phyloP scores from a whole-genome alignment of 1,140 invertebrate genomes.

The Brachionus koreanus region DNA sequence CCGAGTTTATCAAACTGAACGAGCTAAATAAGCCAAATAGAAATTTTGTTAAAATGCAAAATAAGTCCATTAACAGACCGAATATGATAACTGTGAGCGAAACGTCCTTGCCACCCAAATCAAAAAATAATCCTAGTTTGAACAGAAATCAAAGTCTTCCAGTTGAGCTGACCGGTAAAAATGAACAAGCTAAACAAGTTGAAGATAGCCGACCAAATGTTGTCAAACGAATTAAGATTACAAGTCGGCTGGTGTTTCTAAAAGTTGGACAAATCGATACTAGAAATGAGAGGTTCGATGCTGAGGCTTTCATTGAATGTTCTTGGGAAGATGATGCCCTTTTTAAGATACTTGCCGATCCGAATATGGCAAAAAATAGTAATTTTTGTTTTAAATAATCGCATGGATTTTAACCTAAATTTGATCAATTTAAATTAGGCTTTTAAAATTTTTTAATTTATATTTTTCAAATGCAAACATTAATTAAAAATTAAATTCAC shows the following conservation, averaged over 20 bases:
- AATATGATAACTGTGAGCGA: slow-evolving; percentile 1
- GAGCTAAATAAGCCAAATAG: neutral
- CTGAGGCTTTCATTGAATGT: slow-evolving; percentile 46
- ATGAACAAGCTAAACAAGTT: neutral
- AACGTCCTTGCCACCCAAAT: neutral
- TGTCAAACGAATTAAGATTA: neutral
- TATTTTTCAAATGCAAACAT: no score
- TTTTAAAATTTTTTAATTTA: no score
- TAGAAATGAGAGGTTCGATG: slow-evolving; percentile 46
- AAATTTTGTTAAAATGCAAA: neutral
- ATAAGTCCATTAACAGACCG: neutral
- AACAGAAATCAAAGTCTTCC: neutral
- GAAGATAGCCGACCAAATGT: neutral
- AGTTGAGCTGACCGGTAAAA: neutral
- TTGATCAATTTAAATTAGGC: no score
- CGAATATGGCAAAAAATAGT: slow-evolving; percentile 39
- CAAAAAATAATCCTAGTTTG: neutral
- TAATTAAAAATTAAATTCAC: no score
- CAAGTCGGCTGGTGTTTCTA: slow-evolving; percentile 45
- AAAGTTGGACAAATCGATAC: slow-evolving; percentile 48
- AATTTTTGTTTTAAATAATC: neutral
- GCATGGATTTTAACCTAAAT: no score
- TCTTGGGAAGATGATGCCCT: slow-evolving; percentile 45
- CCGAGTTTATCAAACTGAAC: slow-evolving; percentile 2
- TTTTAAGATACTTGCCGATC: slow-evolving; percentile 30